Conservation (phyloP, 1,140 invertebrate species). For the Platorchestia sp. region DNA sequence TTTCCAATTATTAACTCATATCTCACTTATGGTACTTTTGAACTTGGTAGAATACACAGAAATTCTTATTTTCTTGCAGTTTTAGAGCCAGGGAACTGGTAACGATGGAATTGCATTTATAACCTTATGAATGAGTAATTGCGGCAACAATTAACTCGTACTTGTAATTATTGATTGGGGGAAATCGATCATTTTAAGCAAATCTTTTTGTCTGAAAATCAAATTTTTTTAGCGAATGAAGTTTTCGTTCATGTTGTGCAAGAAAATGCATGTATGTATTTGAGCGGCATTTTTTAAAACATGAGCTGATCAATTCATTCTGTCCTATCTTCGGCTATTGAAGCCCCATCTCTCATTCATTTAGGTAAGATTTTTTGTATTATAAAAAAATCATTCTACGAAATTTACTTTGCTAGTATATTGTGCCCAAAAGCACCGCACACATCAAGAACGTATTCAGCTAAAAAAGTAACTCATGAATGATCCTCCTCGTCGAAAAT, state of each 20-base stretch:
- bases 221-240: background rate
- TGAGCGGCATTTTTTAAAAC: background rate
- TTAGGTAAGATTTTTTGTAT: background rate
- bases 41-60: too few relatives aligned
- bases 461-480: background rate
- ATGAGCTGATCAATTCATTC: background rate
- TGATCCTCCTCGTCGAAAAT: background rate
- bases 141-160: background rate
- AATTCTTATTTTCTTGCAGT: background rate
- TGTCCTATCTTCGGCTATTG: background rate
- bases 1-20: too few relatives aligned
- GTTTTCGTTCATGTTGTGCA: background rate
- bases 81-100: background rate
- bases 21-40: too few relatives aligned
- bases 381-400: background rate
- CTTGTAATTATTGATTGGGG: background rate
- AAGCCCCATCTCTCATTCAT: background rate
- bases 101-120: background rate
- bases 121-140: background rate
- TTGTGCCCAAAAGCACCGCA: too few relatives aligned
- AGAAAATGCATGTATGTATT: background rate
- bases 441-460: background rate
- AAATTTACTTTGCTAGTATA: background rate
- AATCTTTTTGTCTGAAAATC: background rate
- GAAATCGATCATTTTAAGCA: background rate